Base-by-base conservation (phyloP, 2,888 invertebrate genomes). In the Acrocera orbiculus region DNA sequence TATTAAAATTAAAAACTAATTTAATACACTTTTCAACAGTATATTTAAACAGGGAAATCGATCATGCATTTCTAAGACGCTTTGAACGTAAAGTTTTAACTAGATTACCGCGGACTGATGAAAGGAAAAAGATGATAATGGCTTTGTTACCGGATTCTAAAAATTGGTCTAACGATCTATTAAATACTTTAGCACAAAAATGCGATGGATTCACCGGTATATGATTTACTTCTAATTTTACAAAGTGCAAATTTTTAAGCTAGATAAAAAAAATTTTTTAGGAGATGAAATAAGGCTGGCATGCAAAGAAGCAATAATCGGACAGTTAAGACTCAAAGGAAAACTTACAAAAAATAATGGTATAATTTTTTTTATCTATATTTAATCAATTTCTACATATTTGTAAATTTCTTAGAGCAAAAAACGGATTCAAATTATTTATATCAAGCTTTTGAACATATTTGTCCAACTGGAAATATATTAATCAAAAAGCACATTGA, bases 281-380 rank as follows among this genome's bases (percentile, higher is more conserved):
- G 83, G 85, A 1, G 83, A 86, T 9, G 93, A 93, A 51, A 71
- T 93, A 30, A 77, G 79, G 47, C 61, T 81, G 42, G 72, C 85
- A 19, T 86, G 86, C 53, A 90, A 90, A 56, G 89, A 92, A 64
- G 78, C 85, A 2, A 72, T 80, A 36, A 89, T 93, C 85, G 64
- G 67, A 17, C 70, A 75, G 16, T 67, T 89, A 16, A 66, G 87
- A 49, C 76, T 23, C 27, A 6, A 24, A 14, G 7, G 16, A 9
- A n/a, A n/a, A n/a, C n/a, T 16, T 36, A 27, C 2, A 28, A 20
- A 23, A 8, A 31, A 13, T n/a, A 28, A 22, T 16, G 26, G 11
- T 19, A 17, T 7, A 24, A 19, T 13, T 23, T 29, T 25, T 24
- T 32, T 16, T 13, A 32, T n/a, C 23, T 14, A 23, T 16, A 16